Evolutionary conservation across 2,113 vertebrate genomes (phyloP).

Genomic region (Alligator sinensis): DNA sequence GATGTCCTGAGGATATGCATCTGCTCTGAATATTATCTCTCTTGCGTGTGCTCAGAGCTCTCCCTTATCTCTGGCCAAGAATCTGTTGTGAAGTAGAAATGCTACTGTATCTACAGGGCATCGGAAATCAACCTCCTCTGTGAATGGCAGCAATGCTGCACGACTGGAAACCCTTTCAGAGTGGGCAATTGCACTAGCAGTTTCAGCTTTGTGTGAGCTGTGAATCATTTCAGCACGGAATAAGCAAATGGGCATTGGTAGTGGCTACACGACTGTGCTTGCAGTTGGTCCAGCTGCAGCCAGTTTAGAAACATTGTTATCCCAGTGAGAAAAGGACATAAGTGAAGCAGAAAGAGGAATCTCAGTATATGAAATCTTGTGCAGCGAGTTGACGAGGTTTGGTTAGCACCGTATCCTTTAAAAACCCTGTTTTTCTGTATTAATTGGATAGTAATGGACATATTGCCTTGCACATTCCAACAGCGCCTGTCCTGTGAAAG

Average conservation of each 20-base stretch:
- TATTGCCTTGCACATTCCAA: not conserved
- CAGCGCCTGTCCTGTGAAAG: not conserved
- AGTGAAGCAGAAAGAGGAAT: conserved; percentile 36
- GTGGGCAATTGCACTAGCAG: conserved; percentile 36
- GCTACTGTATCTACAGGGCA: conserved; percentile 43
- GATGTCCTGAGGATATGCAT: conserved; percentile 24
- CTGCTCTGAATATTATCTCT: conserved; percentile 37
- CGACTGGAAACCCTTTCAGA: conserved; percentile 53
- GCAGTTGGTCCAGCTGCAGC: conserved; percentile 62
- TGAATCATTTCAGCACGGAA: conserved; percentile 53
- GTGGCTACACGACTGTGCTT: conserved; percentile 36
- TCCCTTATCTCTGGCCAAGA: conserved; percentile 61
- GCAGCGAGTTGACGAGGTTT: not conserved
- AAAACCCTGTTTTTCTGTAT: conserved; percentile 22
- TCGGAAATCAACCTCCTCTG: conserved; percentile 45
- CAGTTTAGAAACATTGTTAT: conserved; percentile 61
- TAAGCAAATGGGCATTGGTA: conserved; percentile 67
- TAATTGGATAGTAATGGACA: not conserved
- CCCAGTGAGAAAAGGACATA: conserved; percentile 9
- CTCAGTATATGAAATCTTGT: conserved; percentile 27
- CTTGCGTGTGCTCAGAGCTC: conserved; percentile 45
- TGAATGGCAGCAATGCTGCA: conserved; percentile 38
- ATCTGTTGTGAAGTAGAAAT: conserved; percentile 37
- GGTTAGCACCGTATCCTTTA: conserved; percentile 10
- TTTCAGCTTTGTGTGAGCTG: conserved; percentile 43